phyloP scores from a whole-genome alignment of 2,113 vertebrate species.

The Amblyopsis rosae region DNA sequence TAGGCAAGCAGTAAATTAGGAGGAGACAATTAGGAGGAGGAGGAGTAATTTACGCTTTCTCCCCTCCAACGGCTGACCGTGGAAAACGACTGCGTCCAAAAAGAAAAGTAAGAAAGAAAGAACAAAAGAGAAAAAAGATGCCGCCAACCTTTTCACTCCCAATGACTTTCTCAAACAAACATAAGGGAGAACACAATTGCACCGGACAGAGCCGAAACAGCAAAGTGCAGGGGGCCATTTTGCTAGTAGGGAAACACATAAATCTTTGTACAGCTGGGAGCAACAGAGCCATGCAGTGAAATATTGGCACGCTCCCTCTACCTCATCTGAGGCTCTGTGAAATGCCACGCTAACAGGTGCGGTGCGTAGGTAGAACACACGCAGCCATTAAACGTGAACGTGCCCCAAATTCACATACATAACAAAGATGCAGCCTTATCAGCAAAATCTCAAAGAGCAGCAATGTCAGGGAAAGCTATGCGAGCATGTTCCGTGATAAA shows the following conservation, averaged over 20 bases:
- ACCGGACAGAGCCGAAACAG: slow-evolving; percentile 40
- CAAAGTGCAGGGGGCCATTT: slow-evolving; percentile 14
- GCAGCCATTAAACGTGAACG: slow-evolving; percentile 56
- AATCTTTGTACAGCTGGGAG: slow-evolving; percentile 44
- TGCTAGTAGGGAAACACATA: slow-evolving; percentile 39
- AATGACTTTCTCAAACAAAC: not conserved
- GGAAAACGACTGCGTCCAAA: no score
- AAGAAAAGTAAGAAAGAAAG: not conserved
- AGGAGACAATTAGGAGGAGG: not conserved
- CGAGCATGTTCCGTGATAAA: no score
- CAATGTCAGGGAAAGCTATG: no score
- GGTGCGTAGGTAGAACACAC: slow-evolving; percentile 35
- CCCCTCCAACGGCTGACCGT: no score
- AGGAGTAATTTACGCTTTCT: slow-evolving; percentile 12
- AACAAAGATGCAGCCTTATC: no score
- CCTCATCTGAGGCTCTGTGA: slow-evolving; percentile 51
- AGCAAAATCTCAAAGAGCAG: no score
- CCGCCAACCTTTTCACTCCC: not conserved
- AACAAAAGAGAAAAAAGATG: no score
- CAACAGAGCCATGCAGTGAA: slow-evolving; percentile 49
- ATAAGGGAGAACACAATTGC: slow-evolving; percentile 4
- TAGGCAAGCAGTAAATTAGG: not conserved
- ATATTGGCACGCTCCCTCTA: slow-evolving; percentile 4
- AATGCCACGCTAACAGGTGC: slow-evolving; percentile 43
- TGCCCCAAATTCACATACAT: slow-evolving; percentile 42